Percentiles rank a stretch among this genome's conserved stretches.
These are phyloP conservation scores for Leptatherina wallacei DNA, from an alignment of 2,797 vertebrate species.

Conservation along the genomic window DNA sequence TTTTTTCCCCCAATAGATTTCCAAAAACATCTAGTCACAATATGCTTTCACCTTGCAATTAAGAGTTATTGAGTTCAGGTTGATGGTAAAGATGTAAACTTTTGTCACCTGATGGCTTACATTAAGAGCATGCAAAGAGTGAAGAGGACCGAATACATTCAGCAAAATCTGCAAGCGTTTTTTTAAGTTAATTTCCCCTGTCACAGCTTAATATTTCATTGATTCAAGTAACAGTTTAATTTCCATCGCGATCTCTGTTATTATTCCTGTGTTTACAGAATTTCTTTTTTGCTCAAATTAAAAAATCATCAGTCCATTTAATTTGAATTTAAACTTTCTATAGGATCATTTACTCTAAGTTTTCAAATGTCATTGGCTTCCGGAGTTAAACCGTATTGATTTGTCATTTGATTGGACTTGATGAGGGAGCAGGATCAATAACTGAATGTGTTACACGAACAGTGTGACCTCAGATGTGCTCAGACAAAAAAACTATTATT, in stretches of 20 bases:
- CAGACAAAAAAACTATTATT: not conserved
- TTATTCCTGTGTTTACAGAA: not conserved
- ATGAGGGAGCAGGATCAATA: conserved; percentile 67
- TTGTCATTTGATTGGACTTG: conserved; percentile 50
- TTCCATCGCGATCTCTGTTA: not conserved
- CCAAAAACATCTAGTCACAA: not conserved
- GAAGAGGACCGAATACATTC: not conserved
- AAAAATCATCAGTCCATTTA: not conserved
- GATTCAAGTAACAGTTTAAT: too few species aligned
- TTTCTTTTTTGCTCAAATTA: not conserved
- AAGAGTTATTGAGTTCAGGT: not conserved
- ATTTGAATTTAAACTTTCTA: conserved; percentile 26
- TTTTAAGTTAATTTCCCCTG: too few species aligned
- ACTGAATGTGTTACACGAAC: conserved; percentile 44
- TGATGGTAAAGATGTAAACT: not conserved
- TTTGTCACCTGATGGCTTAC: not conserved
- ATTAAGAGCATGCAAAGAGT: not conserved
- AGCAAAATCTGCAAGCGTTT: too few species aligned
- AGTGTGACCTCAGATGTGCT: conserved; percentile 37
- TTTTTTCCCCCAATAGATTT: not conserved
- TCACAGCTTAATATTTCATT: too few species aligned
- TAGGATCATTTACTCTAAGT: conserved; percentile 1
- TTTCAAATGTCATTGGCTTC: conserved; percentile 35
- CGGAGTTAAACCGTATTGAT: conserved; percentile 75
- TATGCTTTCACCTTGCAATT: not conserved